These are phyloP conservation scores for Hylaea fasciaria DNA, from an alignment of 2,888 invertebrate genomes.

Conservation along the genomic window DNA sequence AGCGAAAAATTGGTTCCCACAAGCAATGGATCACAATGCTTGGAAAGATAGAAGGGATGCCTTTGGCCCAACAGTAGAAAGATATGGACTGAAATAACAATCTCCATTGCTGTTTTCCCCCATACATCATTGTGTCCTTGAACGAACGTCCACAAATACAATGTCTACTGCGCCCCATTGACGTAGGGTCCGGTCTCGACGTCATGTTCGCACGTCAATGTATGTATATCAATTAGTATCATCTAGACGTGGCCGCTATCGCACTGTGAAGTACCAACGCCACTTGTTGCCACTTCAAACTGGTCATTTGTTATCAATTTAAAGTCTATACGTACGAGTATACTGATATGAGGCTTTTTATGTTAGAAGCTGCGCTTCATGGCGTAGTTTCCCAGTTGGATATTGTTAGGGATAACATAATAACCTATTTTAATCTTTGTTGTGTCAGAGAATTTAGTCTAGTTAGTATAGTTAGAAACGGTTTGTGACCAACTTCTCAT, in stretches of 20 bases:
- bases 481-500: too few species aligned
- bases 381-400: too few species aligned
- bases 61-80: too few species aligned
- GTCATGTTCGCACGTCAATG: conserved; percentile 46
- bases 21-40: too few species aligned
- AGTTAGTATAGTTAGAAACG: too few species aligned
- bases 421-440: background rate
- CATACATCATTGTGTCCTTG: too few species aligned
- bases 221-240: conserved; percentile 48
- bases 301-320: conserved; percentile 41
- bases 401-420: background rate
- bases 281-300: conserved; percentile 48
- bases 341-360: background rate
- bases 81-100: too few species aligned
- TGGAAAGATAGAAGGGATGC: too few species aligned
- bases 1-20: too few species aligned
- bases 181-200: conserved; percentile 30
- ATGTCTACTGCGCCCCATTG: conserved; percentile 26
- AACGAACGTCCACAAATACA: background rate
- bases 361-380: too few species aligned
- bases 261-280: conserved; percentile 27
- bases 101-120: too few species aligned
- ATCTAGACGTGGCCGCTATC: conserved; percentile 37
- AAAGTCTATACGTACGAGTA: conserved; percentile 24
- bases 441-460: too few species aligned